A percentile compares a stretch with the other conserved stretches of the same genome.
phyloP scores from a whole-genome alignment of 2,113 vertebrate genomes.

The Calyptomena viridis region DNA sequence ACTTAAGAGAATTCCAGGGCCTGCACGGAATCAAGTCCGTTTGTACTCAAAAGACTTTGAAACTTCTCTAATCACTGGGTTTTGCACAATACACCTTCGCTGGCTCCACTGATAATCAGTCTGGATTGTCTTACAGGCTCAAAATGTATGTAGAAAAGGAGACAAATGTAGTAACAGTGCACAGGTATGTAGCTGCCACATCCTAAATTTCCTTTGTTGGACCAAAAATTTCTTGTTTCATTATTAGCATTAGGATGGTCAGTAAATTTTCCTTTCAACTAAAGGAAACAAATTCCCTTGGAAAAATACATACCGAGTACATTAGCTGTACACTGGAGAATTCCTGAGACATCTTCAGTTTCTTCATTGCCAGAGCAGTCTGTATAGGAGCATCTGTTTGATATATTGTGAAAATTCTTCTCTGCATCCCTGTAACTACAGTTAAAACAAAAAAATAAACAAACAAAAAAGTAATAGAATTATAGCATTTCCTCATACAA shows the following conservation, averaged over 20 bases:
- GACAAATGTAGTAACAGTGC: background rate
- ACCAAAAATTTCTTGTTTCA: background rate
- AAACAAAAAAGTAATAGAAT: background rate
- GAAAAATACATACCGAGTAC: conserved; percentile 83
- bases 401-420: conserved; percentile 81
- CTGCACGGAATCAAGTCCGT: background rate
- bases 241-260: background rate
- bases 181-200: background rate
- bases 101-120: background rate
- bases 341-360: conserved; percentile 89
- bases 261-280: background rate
- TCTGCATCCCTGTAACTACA: conserved; percentile 85
- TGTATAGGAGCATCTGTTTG: conserved; percentile 86
- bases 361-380: conserved; percentile 87
- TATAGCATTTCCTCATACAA: background rate
- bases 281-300: background rate
- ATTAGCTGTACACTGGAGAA: conserved; percentile 91
- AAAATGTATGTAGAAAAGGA: background rate
- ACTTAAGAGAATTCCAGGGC: background rate
- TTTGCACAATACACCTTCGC: background rate
- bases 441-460: background rate
- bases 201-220: background rate
- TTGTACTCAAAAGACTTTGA: background rate
- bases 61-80: background rate
- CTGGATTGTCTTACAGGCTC: background rate